Base-by-base conservation (phyloP, 2,888 invertebrate species). In the Drosophila prolongata region DNA sequence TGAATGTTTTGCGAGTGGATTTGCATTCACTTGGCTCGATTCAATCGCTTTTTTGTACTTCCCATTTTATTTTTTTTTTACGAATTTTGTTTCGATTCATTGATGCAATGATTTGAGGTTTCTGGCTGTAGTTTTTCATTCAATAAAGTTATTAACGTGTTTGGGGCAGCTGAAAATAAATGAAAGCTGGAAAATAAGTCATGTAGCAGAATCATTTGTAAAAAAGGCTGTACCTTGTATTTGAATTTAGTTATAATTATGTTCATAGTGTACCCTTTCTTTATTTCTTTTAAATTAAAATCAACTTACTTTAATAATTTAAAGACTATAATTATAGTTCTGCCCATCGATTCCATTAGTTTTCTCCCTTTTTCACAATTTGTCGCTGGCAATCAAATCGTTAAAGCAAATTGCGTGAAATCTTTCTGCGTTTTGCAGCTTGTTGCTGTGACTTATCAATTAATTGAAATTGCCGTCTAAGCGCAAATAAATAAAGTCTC, bases 391-490 rank as follows among this genome's bases (percentile, higher is more conserved):
- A 87, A 85, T 85, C 84, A 87, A 87, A 72, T 76, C 54, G 82
- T 69, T 59, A 67, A 74, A 82, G 78, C 73, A 76, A 85, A 82
- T 79, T 80, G 85, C 80, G 80, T 84, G 78, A 81, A 84, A 81
- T 81, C 70, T 76, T 72, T 62, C 69, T 52, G 6, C 34, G 58
- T 53, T 59, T 34, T 40, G 52, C 30, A 55, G 67, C 53, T 75
- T 70, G 56, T 52, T 69, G 42, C 59, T 65, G 55, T 73, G 77
- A 82, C 87, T 84, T 87, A 87, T 85, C 87, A 85, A 85, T 85
- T 85, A 85, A 85, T 87, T 85, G 82, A 79, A 84, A 84, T 82
- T 82, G 83, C 78, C 74, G 85, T 60, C 80, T 73, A 81, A 80
- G 82, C 83, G 80, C 83, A 83, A 83, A 83, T 83, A 82, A 83